phyloP scores from a whole-genome alignment of 2,797 vertebrate species.

The Spea hammondii region DNA sequence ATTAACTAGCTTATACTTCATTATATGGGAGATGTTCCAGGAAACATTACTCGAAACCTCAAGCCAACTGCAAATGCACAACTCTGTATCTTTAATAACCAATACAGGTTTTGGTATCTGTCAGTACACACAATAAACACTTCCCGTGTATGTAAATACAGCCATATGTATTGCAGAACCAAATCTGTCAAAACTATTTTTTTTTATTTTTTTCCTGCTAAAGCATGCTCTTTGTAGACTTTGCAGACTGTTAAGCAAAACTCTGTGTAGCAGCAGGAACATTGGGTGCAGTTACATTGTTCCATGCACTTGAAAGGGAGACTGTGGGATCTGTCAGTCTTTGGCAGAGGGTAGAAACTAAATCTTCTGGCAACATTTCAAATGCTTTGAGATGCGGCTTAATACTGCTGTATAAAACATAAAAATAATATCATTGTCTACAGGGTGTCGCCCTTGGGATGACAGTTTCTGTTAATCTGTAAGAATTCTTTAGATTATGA shows the following conservation, averaged over 20 bases:
- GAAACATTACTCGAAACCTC: no score
- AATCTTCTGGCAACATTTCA: neutral
- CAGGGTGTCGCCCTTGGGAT: conserved; percentile 18
- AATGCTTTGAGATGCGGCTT: conserved; percentile 26
- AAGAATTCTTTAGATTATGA: conserved; percentile 19
- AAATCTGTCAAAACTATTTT: conserved; percentile 16
- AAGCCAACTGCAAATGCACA: neutral
- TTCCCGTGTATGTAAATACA: conserved; percentile 5
- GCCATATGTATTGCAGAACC: conserved; percentile 22
- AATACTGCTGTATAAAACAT: conserved; percentile 1
- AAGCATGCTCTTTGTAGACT: conserved; percentile 44
- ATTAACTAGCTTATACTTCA: no score
- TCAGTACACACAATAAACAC: conserved; percentile 3
- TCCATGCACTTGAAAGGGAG: conserved; percentile 26
- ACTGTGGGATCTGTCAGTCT: neutral
- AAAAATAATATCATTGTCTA: conserved; percentile 14
- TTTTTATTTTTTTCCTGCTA: conserved; percentile 19
- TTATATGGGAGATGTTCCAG: no score
- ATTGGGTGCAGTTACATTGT: conserved; percentile 16
- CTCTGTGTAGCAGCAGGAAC: conserved; percentile 24
- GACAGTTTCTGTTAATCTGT: conserved; percentile 8
- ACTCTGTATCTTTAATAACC: neutral
- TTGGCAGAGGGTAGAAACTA: conserved; percentile 30
- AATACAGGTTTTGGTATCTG: conserved; percentile 6
- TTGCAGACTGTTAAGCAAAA: conserved; percentile 22